These are phyloP conservation scores for Cataglyphis livida DNA, from an alignment of 2,888 invertebrate species.

Conservation along the genomic window DNA sequence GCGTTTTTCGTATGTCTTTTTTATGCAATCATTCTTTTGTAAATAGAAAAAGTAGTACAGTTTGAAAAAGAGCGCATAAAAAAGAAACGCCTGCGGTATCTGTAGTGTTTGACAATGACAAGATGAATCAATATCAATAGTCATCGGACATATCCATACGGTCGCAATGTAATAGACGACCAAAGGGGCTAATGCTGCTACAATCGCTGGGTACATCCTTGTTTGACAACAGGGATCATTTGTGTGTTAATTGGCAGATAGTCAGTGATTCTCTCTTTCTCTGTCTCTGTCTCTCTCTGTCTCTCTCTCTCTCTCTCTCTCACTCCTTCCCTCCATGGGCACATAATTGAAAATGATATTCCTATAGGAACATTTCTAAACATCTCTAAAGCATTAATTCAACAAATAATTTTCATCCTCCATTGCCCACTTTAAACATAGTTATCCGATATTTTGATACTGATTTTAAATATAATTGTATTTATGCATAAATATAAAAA, in stretches of 20 bases:
- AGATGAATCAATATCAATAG: constrained; percentile 1
- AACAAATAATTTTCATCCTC: background rate
- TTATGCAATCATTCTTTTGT: constrained; percentile 4
- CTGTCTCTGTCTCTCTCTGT: no score
- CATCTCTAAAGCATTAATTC: constrained; percentile 22
- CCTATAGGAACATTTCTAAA: background rate
- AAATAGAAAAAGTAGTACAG: background rate
- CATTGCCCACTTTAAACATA: background rate
- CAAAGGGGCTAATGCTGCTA: constrained; percentile 39
- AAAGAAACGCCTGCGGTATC: background rate
- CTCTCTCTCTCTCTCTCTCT: no score
- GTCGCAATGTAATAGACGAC: background rate
- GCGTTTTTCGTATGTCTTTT: constrained; percentile 14
- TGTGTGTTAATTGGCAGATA: constrained; percentile 31
- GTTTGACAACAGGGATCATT: constrained; percentile 9
- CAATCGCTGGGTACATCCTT: constrained; percentile 25
- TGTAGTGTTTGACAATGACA: background rate
- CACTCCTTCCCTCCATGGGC: background rate
- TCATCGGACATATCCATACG: constrained; percentile 14
- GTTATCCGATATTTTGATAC: background rate
- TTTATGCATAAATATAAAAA: background rate
- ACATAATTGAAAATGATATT: constrained; percentile 41
- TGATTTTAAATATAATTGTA: background rate
- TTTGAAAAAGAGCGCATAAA: background rate
- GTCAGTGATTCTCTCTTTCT: background rate